A percentile compares a stretch with the other conserved stretches of the same genome.
These are phyloP conservation scores for Mastomys coucha DNA, from an alignment of 2,113 vertebrate species.

Conservation along the genomic window DNA sequence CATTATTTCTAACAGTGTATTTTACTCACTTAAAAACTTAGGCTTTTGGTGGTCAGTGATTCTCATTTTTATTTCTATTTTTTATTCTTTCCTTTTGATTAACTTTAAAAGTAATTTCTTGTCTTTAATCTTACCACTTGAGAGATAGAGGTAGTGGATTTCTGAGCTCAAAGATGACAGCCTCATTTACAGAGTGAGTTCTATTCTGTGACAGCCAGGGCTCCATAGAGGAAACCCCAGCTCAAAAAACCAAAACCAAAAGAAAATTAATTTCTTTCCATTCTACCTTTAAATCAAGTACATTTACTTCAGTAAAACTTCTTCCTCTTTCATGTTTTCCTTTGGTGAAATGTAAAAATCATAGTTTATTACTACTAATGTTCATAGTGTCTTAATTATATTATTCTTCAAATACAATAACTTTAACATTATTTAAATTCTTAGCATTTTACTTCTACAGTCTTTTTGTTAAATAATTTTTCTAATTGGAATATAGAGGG, in stretches of 20 bases:
- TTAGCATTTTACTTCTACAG: background rate
- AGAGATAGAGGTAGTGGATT: background rate
- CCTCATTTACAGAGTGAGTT: background rate
- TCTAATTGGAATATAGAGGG: background rate
- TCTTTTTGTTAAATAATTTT: background rate
- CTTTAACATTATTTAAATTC: background rate
- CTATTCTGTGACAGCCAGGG: background rate
- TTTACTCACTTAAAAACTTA: slow-evolving; percentile 5
- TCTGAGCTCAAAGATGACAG: background rate
- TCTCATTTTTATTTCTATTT: background rate
- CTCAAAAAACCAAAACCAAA: background rate
- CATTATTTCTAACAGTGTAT: background rate
- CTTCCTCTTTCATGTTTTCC: background rate
- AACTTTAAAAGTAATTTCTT: background rate
- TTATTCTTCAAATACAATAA: slow-evolving; percentile 2
- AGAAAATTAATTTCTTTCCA: background rate
- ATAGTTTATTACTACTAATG: background rate
- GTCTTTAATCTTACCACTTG: background rate
- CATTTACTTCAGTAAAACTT: slow-evolving; percentile 13
- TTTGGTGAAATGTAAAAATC: background rate
- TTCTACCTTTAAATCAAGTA: background rate
- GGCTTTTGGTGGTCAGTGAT: background rate
- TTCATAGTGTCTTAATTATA: background rate
- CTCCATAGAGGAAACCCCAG: background rate
- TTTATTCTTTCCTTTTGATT: background rate